phyloP scores from a whole-genome alignment of 2,113 vertebrate genomes.

The Nettapus auritus region DNA sequence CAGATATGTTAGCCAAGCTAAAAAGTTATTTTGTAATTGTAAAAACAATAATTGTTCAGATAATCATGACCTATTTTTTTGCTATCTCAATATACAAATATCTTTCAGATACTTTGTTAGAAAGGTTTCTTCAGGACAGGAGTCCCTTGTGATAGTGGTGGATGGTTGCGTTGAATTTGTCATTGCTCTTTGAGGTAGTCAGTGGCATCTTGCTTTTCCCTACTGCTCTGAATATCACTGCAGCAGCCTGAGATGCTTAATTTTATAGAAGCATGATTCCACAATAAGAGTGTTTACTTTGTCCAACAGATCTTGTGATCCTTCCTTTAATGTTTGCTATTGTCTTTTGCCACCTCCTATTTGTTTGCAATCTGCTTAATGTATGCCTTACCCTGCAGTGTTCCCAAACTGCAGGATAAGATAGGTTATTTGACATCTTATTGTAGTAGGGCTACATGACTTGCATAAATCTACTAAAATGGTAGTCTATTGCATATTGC shows the following conservation, averaged over 20 bases:
- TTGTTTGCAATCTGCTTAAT: conserved; percentile 64
- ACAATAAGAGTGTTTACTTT: conserved; percentile 13
- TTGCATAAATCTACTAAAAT: conserved; percentile 61
- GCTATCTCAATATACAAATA: not conserved
- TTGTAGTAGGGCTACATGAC: conserved; percentile 33
- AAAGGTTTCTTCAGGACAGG: not conserved
- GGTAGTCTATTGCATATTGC: not conserved
- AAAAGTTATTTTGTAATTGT: not conserved
- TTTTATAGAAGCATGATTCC: conserved; percentile 40
- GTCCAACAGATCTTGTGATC: conserved; percentile 52
- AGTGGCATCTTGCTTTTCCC: not conserved
- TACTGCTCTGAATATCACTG: not conserved
- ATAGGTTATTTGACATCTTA: conserved; percentile 23
- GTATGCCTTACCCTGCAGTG: conserved; percentile 37
- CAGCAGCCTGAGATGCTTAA: not conserved
- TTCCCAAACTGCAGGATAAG: conserved; percentile 43
- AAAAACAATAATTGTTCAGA: not conserved
- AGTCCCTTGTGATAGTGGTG: not conserved
- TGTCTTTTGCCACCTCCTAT: conserved; percentile 47
- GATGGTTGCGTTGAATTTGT: not conserved
- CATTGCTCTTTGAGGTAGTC: not conserved
- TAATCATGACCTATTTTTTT: not conserved
- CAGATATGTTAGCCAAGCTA: not conserved
- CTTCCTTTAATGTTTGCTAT: conserved; percentile 16
- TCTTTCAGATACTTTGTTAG: not conserved